Percentiles rank a stretch among this genome's conserved stretches.
phyloP scores from a whole-genome alignment of 1,140 invertebrate genomes.

The Samia ricini region DNA sequence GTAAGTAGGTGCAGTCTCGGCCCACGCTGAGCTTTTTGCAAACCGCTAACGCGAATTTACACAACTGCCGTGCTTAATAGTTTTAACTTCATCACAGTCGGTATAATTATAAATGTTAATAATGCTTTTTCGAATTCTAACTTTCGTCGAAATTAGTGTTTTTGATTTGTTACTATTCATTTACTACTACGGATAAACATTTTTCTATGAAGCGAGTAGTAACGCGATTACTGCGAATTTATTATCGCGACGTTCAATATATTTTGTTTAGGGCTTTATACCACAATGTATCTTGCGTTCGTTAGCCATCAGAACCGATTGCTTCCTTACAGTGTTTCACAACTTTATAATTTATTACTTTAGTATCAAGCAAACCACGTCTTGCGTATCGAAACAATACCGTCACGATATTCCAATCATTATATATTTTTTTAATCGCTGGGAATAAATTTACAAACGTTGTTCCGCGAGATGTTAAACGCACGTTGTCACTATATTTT shows the following conservation, averaged over 20 bases:
- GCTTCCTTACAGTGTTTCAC: conserved; percentile 10
- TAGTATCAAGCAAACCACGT: conserved; percentile 3
- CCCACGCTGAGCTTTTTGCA: conserved; percentile 72
- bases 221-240: conserved; percentile 33
- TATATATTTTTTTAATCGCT: conserved; percentile 5
- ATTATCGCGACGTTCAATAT: conserved; percentile 36
- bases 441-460: conserved; percentile 16
- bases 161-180: conserved; percentile 16
- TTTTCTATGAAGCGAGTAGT: conserved; percentile 49
- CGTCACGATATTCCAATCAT: conserved; percentile 19
- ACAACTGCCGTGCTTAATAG: conserved; percentile 19
- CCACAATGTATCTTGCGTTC: conserved; percentile 16
- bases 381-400: conserved; percentile 11
- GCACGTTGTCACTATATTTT: conserved; percentile 32
- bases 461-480: conserved; percentile 12
- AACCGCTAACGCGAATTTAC: conserved; percentile 49
- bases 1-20: conserved; percentile 72
- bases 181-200: conserved; percentile 38
- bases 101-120: background rate
- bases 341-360: conserved; percentile 10
- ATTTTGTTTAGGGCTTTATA: conserved; percentile 40
- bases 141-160: background rate
- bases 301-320: conserved; percentile 13
- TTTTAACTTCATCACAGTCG: background rate
- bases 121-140: background rate